These are phyloP conservation scores for Notolabrus celidotus DNA, from an alignment of 2,797 vertebrate species.

Conservation along the genomic window DNA sequence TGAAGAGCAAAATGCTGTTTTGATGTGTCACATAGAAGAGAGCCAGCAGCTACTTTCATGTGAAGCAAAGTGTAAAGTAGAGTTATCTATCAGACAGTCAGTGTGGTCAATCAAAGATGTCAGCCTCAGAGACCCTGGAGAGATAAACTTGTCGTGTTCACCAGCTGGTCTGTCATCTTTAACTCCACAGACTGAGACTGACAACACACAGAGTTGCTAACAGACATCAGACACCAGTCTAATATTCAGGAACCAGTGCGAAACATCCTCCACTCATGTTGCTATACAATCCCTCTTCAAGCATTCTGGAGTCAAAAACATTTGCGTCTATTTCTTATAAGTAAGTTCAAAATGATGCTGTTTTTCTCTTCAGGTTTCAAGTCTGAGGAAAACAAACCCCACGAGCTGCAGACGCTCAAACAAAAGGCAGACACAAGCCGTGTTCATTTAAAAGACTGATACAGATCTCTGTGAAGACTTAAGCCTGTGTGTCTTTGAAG, in stretches of 20 bases:
- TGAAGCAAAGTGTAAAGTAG: slow-evolving; percentile 11
- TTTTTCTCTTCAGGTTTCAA: not conserved
- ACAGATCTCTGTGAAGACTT: slow-evolving; percentile 31
- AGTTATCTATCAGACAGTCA: slow-evolving; percentile 19
- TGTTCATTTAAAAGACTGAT: slow-evolving; percentile 35
- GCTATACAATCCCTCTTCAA: not conserved
- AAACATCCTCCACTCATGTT: no score
- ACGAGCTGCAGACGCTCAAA: not conserved
- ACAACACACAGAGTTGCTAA: slow-evolving; percentile 2
- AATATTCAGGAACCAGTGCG: not conserved
- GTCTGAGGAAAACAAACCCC: slow-evolving; percentile 1
- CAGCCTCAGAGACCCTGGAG: slow-evolving; percentile 34
- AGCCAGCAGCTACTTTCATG: not conserved
- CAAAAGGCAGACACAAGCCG: slow-evolving; percentile 36
- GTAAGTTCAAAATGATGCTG: not conserved
- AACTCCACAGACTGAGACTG: slow-evolving; percentile 20
- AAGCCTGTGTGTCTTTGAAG: slow-evolving; percentile 28
- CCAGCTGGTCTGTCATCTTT: slow-evolving; percentile 40
- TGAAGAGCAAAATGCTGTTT: not conserved
- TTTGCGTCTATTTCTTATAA: no score
- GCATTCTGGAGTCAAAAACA: not conserved
- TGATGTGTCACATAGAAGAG: slow-evolving; percentile 7
- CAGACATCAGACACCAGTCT: not conserved
- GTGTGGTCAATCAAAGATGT: slow-evolving; percentile 17
- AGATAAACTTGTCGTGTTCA: slow-evolving; percentile 42